phyloP scores from a whole-genome alignment of 2,888 invertebrate genomes.

The Drosophila bunnanda region DNA sequence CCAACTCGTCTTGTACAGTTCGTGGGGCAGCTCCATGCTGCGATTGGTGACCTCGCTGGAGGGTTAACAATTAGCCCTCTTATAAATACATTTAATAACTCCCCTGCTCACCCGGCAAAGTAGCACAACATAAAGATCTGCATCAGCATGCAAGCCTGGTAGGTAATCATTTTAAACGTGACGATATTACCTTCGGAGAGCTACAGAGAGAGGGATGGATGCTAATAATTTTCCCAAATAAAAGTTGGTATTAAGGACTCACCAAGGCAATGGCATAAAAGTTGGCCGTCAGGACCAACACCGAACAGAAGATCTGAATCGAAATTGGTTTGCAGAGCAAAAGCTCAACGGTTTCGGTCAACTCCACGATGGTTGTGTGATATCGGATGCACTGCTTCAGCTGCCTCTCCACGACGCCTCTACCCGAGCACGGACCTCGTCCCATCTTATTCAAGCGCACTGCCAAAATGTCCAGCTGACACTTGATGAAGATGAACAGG shows the following conservation, averaged over 20 bases:
- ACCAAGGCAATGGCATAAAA: conserved; percentile 80
- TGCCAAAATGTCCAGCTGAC: conserved; percentile 76
- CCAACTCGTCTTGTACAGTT: conserved; percentile 70
- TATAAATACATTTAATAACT: too few relatives aligned
- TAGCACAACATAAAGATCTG: conserved; percentile 75
- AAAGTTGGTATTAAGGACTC: conserved; percentile 24
- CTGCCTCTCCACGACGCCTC: conserved; percentile 42
- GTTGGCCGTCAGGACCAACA: conserved; percentile 77
- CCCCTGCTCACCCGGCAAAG: conserved; percentile 62
- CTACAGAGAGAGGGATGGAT: conserved; percentile 26
- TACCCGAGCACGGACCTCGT: not conserved
- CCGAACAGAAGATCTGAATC: conserved; percentile 75
- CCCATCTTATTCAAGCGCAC: conserved; percentile 69
- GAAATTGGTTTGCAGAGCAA: conserved; percentile 75
- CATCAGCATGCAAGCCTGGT: conserved; percentile 67
- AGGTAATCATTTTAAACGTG: conserved; percentile 58
- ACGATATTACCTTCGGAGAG: conserved; percentile 44
- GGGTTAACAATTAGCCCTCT: not conserved
- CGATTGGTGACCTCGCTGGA: conserved; percentile 60
- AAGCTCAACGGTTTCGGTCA: conserved; percentile 64
- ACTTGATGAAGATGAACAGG: conserved; percentile 67
- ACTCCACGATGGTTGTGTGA: conserved; percentile 55
- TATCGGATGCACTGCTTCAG: conserved; percentile 66
- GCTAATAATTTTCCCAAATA: not conserved
- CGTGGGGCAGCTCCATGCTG: conserved; percentile 60